Evolutionary conservation across 2,888 invertebrate species (phyloP), one percentile per base, ranked within the genome.

Genomic region (Ptychoptera contaminata): DNA sequence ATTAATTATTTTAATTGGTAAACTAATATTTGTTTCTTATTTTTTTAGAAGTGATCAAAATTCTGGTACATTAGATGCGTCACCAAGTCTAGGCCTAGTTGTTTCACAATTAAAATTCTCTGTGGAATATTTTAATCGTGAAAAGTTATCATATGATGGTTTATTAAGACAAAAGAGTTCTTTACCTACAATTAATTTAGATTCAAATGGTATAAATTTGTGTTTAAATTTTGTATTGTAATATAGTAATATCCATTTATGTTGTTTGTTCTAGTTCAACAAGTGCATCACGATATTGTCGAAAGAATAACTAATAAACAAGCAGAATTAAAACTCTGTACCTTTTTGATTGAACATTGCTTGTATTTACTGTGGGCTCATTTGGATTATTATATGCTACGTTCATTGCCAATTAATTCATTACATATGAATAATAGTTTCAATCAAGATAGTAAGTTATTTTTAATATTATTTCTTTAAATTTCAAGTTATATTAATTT

Each of bases 361-460:
- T 64, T 84, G 43, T 81, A 82, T 56, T 70, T 87, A 48, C 68
- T 86, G 49, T 85, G 85, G 85, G 73, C 77, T 43, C 84, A 83
- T 63, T 63, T 83, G 42, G 77, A 82, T 53, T 77, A 77, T 56
- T 80, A 79, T 56, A 74, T 82, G 64, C 65, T 77, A 44, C 71
- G 74, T 51, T 71, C 77, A 1, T 70, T 76, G 43, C 71, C 75
- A 14, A 58, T 59, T 36, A 52, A 56, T n/a, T 53, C 54, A 16
- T 56, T 60, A 49, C 49, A 60, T 47, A 48, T 58, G 48, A 49
- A 55, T 46, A 54, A 54, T 8, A 36, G 45, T 11, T 46, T 46
- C 14, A 44, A 47, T 11, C 46, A 46, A 38, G 44, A 47, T 32
- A 43, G 46, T 47, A 42, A 44, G 30, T 31, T 31, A 1, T 8